These are phyloP conservation scores for Sebastes kiyomatsui DNA, from an alignment of 2,797 vertebrate species.

Conservation along the genomic window DNA sequence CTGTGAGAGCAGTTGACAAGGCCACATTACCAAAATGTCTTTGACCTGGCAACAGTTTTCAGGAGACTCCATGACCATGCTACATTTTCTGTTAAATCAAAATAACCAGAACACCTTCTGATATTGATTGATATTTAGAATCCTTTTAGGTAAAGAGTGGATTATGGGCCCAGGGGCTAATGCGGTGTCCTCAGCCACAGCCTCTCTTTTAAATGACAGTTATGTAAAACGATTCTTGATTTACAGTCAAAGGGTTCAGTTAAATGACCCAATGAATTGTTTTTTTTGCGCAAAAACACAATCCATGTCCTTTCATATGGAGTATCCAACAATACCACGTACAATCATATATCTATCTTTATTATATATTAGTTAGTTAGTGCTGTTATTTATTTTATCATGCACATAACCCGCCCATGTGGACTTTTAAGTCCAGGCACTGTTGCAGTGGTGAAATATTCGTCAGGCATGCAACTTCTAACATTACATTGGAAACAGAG, in stretches of 20 bases:
- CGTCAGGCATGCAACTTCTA: too few relatives aligned
- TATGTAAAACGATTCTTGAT: background rate
- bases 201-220: background rate
- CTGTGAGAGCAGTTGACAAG: slow-evolving; percentile 10
- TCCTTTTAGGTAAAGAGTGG: background rate
- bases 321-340: background rate
- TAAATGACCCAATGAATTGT: background rate
- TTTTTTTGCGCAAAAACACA: background rate
- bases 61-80: background rate
- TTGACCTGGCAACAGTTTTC: background rate
- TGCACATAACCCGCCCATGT: too few relatives aligned
- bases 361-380: too few relatives aligned
- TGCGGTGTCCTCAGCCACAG: background rate
- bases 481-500: too few relatives aligned
- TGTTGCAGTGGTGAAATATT: too few relatives aligned
- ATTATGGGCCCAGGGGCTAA: background rate
- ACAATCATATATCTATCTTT: background rate
- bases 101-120: background rate
- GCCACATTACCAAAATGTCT: background rate
- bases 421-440: too few relatives aligned
- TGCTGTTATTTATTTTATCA: too few relatives aligned
- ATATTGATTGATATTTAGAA: background rate
- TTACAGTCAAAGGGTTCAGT: background rate
- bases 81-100: background rate
- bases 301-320: background rate